Evolutionary conservation across 1,140 invertebrate species (phyloP), one percentile per base, ranked within the genome.

Genomic region (roundworm (Caenorhabditis elegans)): DNA sequence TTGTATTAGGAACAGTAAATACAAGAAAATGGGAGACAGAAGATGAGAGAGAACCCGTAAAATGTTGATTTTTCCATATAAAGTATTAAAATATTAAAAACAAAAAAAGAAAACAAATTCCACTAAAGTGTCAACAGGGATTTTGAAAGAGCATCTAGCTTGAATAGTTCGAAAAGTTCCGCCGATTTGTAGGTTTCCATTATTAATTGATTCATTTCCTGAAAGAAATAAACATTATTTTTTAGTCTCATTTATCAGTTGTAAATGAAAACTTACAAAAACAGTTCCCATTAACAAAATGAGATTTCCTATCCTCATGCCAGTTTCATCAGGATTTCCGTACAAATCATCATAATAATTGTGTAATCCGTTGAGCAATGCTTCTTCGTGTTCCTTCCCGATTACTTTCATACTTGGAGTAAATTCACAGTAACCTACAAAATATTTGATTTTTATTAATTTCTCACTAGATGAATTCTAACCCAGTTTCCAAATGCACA

Each of bases 401-500:
- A 79, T 53, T 11, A 26, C 24, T 22, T 43, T 24, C 36, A 79
- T 79, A 43, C 55, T 47, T 26, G 31, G 53, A 11, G 78, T 65
- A 17, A 60, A 79, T 19, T 79, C 78, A 36, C 51, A 43, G 48
- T 79, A 79, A 10, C 78, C 77, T 78, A 34, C 11, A 78, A 78
- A 55, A 55, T 51, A 19, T 51, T 5, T 10, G 22, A 51, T 51
- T 51, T n/a, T n/a, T n/a, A n/a, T n/a, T n/a, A n/a, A n/a, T n/a
- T n/a, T n/a, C n/a, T n/a, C n/a, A n/a, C n/a, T n/a, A n/a, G n/a
- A n/a, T n/a, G n/a, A n/a, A n/a, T 10, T 48, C 34, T 78, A n/a
- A 78, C 77, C 78, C 17, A 79, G 19, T 28, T 79, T 79, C 78
- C 78, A 79, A 8, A 65, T 70, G 36, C 78, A 79, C 13, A 79